phyloP scores from a whole-genome alignment of 2,888 invertebrate species.

The Nomada fabriciana region DNA sequence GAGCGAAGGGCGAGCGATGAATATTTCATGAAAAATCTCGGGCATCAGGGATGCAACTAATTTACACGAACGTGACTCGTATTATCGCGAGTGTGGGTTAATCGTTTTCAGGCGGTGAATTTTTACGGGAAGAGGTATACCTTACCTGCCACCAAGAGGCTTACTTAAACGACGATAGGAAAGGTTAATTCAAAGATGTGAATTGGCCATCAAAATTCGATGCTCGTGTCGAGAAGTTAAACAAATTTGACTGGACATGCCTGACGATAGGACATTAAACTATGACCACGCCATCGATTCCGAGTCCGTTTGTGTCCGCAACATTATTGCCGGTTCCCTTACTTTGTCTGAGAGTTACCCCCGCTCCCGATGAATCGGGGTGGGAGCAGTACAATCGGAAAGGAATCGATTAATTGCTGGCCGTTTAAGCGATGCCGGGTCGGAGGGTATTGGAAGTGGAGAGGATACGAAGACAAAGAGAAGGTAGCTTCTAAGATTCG shows the following conservation, averaged over 20 bases:
- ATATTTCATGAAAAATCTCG: constrained; percentile 29
- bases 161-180: no score
- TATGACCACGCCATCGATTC: constrained; percentile 18
- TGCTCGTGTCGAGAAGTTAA: no score
- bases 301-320: constrained; percentile 8
- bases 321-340: constrained; percentile 7
- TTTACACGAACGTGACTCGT: constrained; percentile 8
- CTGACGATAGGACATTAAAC: constrained; percentile 20
- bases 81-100: background rate
- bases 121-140: background rate
- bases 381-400: constrained; percentile 1
- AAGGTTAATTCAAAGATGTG: no score
- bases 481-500: constrained; percentile 38
- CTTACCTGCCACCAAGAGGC: no score
- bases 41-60: background rate
- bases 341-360: background rate
- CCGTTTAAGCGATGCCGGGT: constrained; percentile 13
- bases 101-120: background rate
- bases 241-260: background rate
- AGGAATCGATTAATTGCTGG: constrained; percentile 61
- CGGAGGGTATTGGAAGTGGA: no score
- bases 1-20: background rate
- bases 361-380: background rate
- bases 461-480: constrained; percentile 10
- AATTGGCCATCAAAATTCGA: no score